Evolutionary conservation across 2,888 invertebrate species (phyloP).

Genomic region (Allolobophora icterica): DNA sequence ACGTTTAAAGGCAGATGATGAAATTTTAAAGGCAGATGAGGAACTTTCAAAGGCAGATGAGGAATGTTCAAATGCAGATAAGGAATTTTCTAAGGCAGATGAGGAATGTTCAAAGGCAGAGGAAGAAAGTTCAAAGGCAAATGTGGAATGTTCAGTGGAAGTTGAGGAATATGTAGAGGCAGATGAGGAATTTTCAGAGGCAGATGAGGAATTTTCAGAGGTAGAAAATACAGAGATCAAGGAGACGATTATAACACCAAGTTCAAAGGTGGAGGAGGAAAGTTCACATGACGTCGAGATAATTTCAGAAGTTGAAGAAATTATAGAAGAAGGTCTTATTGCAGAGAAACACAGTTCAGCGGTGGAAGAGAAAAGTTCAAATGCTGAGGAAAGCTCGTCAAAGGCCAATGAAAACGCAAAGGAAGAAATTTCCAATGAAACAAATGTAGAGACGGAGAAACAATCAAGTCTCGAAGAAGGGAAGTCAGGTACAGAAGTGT

Average conservation of each 20-base stretch:
- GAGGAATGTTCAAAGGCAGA: background rate
- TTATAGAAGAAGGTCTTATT: background rate
- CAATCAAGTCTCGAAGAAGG: background rate
- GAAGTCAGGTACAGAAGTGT: background rate
- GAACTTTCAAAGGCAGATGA: background rate
- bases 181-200: background rate
- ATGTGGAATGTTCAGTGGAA: background rate
- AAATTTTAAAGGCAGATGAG: background rate
- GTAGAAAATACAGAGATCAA: background rate
- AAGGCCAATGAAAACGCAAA: background rate
- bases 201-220: background rate
- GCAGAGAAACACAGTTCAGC: background rate
- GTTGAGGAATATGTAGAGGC: background rate
- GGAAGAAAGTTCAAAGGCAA: background rate
- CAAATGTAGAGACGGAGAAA: background rate
- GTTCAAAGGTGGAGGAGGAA: no score
- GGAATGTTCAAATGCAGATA: background rate
- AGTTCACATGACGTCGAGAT: background rate
- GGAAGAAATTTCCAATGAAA: background rate
- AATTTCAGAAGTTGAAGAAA: background rate
- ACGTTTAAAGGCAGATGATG: background rate
- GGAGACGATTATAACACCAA: background rate
- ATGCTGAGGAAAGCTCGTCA: background rate
- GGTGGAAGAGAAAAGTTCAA: background rate
- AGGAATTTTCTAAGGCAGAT: constrained; percentile 29